Conservation (phyloP, 2,888 invertebrate species). For the Uropetala carovei region DNA sequence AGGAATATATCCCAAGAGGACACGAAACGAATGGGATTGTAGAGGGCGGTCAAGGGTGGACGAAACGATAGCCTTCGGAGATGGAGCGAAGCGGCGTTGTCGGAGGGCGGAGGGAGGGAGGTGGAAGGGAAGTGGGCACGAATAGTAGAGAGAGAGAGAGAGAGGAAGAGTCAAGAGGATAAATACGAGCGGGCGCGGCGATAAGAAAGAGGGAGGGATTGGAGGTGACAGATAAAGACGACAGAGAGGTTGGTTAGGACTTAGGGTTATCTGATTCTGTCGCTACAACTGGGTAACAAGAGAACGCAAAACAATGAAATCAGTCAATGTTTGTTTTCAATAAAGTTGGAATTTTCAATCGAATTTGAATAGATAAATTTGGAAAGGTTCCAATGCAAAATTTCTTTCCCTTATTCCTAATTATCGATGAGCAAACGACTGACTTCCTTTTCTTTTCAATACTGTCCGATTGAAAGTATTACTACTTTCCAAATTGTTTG, state of each 20-base stretch:
- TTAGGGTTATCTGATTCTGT: background rate
- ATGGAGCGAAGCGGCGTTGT: too few species aligned
- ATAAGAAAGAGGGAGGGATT: background rate
- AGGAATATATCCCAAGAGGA: background rate
- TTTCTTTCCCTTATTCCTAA: too few species aligned
- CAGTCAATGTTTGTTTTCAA: background rate
- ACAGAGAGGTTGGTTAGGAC: background rate
- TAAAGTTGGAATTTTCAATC: too few species aligned
- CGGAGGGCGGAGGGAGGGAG: background rate
- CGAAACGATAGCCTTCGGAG: too few species aligned
- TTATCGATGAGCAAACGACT: too few species aligned
- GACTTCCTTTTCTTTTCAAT: too few species aligned
- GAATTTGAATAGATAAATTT: too few species aligned
- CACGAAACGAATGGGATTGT: too few species aligned
- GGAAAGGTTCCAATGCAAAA: too few species aligned
- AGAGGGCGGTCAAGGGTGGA: too few species aligned
- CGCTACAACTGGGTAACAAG: background rate
- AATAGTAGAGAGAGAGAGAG: background rate
- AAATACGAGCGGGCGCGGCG: background rate
- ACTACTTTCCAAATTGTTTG: too few species aligned
- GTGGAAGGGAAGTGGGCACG: background rate
- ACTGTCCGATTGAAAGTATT: too few species aligned
- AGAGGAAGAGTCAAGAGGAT: background rate
- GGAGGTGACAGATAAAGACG: background rate
- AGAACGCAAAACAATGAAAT: slow-evolving; percentile 1